Conservation (phyloP, 2,797 vertebrate genomes). For the Pelodytes ibericus region DNA sequence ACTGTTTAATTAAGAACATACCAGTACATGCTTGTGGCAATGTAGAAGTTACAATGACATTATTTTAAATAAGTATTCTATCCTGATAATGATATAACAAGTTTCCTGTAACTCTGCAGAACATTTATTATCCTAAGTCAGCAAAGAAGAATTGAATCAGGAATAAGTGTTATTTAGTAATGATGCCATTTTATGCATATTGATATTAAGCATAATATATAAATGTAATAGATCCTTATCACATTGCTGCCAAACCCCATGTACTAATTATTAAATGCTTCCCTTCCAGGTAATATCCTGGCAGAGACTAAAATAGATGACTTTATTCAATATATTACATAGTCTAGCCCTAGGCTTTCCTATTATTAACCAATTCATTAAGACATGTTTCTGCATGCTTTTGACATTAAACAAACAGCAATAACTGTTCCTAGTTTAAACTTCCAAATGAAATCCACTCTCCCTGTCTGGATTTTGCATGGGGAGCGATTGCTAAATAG, state of each 20-base stretch:
- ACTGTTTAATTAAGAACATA: not conserved
- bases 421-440: conserved; percentile 39
- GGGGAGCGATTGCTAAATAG: conserved; percentile 74
- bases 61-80: too few relatives aligned
- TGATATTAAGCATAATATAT: not conserved
- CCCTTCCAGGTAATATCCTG: conserved; percentile 26
- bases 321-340: conserved; percentile 17
- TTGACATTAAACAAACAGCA: conserved; percentile 35
- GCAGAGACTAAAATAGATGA: conserved; percentile 11
- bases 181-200: too few relatives aligned
- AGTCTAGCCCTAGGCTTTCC: conserved; percentile 33
- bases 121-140: too few relatives aligned
- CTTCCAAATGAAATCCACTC: conserved; percentile 37
- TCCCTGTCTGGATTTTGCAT: conserved; percentile 52
- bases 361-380: conserved; percentile 45
- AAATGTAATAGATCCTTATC: not conserved
- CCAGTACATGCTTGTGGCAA: too few relatives aligned
- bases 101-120: too few relatives aligned
- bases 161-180: not conserved
- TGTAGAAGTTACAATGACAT: too few relatives aligned
- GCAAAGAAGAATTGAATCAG: not conserved
- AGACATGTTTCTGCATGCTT: conserved; percentile 38
- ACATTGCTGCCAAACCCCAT: not conserved
- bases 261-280: conserved; percentile 23
- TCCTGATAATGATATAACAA: too few relatives aligned